These are phyloP conservation scores for Papilio polytes DNA, from an alignment of 1,140 invertebrate species.

Conservation along the genomic window DNA sequence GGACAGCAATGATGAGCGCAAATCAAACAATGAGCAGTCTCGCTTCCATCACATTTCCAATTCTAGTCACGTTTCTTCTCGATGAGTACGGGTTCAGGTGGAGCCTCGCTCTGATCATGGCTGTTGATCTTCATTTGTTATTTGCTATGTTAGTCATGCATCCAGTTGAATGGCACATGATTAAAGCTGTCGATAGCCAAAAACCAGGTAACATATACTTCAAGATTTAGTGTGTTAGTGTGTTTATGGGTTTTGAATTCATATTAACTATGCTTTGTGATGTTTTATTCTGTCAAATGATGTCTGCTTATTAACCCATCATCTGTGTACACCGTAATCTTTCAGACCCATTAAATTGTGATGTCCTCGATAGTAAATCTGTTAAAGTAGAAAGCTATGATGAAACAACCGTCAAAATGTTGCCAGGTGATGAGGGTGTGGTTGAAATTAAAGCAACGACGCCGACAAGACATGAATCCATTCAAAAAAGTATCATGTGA, in stretches of 20 bases:
- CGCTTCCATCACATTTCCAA: slow-evolving; percentile 76
- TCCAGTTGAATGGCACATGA: slow-evolving; percentile 76
- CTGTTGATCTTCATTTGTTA: slow-evolving; percentile 72
- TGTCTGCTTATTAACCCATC: background rate
- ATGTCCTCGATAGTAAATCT: slow-evolving; percentile 54
- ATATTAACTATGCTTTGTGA: background rate
- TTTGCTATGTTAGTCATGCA: slow-evolving; percentile 80
- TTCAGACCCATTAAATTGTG: slow-evolving; percentile 61
- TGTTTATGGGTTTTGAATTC: background rate
- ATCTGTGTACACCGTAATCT: slow-evolving; percentile 30
- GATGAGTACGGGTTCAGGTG: slow-evolving; percentile 73
- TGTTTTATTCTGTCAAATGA: background rate
- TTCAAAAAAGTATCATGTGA: slow-evolving; percentile 76
- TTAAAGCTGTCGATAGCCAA: slow-evolving; percentile 47
- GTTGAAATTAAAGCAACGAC: slow-evolving; percentile 53
- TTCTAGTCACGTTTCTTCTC: slow-evolving; percentile 69
- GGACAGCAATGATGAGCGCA: slow-evolving; percentile 78
- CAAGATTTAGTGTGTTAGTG: background rate
- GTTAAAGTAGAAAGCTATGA: slow-evolving; percentile 55
- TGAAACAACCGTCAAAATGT: slow-evolving; percentile 69
- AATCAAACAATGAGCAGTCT: slow-evolving; percentile 77
- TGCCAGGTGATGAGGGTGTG: slow-evolving; percentile 63
- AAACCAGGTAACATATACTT: slow-evolving; percentile 39
- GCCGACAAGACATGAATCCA: slow-evolving; percentile 60
- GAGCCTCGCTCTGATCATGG: slow-evolving; percentile 74